Evolutionary conservation across 2,797 vertebrate species (phyloP).

Genomic region (Channallabes apus): DNA sequence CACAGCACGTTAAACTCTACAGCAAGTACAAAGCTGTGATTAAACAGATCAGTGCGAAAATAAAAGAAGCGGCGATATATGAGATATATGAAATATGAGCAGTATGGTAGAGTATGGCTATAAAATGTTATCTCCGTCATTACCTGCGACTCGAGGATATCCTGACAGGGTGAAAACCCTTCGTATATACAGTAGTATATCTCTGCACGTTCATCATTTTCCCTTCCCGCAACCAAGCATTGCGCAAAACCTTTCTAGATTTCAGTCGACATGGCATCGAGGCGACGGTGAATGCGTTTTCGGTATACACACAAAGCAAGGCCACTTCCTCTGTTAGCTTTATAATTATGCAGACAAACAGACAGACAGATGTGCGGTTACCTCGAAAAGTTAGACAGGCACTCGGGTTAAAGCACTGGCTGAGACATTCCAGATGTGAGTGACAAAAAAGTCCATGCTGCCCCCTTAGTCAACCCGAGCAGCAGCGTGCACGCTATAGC

Average conservation of each 20-base stretch:
- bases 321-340: slow-evolving; percentile 35
- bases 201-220: not conserved
- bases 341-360: not conserved
- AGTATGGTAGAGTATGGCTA: not conserved
- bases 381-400: slow-evolving; percentile 62
- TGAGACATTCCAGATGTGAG: slow-evolving; percentile 48
- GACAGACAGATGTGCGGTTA: slow-evolving; percentile 58
- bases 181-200: not conserved
- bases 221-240: not conserved
- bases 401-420: slow-evolving; percentile 32
- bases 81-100: not conserved
- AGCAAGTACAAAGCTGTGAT: not conserved
- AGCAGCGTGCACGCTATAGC: slow-evolving; percentile 30
- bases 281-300: not conserved
- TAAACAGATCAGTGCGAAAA: not conserved
- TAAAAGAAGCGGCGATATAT: not conserved
- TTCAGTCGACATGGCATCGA: not conserved
- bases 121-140: not conserved
- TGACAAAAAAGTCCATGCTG: slow-evolving; percentile 36
- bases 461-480: slow-evolving; percentile 37
- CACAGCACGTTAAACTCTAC: not conserved
- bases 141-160: not conserved
- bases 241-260: not conserved
- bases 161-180: not conserved
- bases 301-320: not conserved